phyloP scores from a whole-genome alignment of 1,140 invertebrate genomes.

The Apis laboriosa region DNA sequence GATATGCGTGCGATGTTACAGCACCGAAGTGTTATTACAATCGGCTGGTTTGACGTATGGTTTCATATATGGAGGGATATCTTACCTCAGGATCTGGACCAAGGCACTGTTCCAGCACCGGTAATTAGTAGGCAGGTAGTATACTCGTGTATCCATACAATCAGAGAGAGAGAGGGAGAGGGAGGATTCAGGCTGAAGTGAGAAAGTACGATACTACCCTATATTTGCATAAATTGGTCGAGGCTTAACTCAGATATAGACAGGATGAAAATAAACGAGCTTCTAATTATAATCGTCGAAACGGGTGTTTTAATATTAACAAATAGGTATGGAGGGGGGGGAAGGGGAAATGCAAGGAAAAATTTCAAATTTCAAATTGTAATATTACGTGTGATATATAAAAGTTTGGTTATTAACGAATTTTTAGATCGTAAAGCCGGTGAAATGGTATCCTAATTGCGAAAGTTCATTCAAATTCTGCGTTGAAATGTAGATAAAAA shows the following conservation, averaged over 20 bases:
- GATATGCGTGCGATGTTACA: constrained; percentile 17
- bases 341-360: no score
- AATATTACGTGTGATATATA: no score
- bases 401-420: constrained; percentile 5
- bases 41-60: constrained; percentile 56
- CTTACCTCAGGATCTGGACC: constrained; percentile 46
- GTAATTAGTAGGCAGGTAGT: constrained; percentile 54
- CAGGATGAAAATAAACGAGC: constrained; percentile 2
- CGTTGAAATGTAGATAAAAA: no score
- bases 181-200: background rate
- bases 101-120: constrained; percentile 45
- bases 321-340: no score
- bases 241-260: background rate
- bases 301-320: background rate
- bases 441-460: background rate
- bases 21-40: constrained; percentile 38
- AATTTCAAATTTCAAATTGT: no score
- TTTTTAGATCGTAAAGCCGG: background rate
- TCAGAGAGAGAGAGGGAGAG: background rate
- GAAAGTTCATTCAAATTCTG: background rate
- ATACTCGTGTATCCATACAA: constrained; percentile 15
- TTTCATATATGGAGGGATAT: constrained; percentile 39
- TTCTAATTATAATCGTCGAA: background rate
- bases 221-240: constrained; percentile 16
- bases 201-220: constrained; percentile 24